phyloP scores from a whole-genome alignment of 2,113 vertebrate species.

The Panthera uncia region DNA sequence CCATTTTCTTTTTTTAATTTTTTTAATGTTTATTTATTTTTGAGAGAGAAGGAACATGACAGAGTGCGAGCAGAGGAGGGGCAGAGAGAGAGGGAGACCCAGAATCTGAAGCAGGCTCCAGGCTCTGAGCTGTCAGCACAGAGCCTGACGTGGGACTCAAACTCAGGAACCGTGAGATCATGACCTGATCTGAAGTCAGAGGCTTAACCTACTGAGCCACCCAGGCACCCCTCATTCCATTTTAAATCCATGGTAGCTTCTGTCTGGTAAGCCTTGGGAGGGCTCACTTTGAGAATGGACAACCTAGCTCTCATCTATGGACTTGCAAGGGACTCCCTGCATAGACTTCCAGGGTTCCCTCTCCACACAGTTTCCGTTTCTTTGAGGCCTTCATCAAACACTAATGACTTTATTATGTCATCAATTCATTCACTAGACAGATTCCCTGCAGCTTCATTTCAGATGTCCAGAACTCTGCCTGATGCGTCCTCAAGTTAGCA shows the following conservation, averaged over 20 bases:
- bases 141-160: too few relatives aligned
- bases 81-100: too few relatives aligned
- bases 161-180: too few relatives aligned
- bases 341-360: background rate
- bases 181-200: too few relatives aligned
- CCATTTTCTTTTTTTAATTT: background rate
- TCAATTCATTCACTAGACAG: background rate
- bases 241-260: background rate
- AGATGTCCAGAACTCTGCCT: background rate
- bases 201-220: too few relatives aligned
- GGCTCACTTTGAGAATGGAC: background rate
- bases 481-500: background rate
- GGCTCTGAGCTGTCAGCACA: too few relatives aligned
- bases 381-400: background rate
- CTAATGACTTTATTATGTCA: background rate
- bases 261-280: background rate
- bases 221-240: background rate
- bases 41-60: too few relatives aligned
- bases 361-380: background rate
- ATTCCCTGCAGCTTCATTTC: background rate
- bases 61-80: too few relatives aligned
- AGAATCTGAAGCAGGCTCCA: too few relatives aligned
- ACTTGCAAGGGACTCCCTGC: background rate
- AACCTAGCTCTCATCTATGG: background rate
- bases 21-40: too few relatives aligned